These are phyloP conservation scores for Carterocephalus palaemon DNA, from an alignment of 2,888 invertebrate genomes.

Conservation along the genomic window DNA sequence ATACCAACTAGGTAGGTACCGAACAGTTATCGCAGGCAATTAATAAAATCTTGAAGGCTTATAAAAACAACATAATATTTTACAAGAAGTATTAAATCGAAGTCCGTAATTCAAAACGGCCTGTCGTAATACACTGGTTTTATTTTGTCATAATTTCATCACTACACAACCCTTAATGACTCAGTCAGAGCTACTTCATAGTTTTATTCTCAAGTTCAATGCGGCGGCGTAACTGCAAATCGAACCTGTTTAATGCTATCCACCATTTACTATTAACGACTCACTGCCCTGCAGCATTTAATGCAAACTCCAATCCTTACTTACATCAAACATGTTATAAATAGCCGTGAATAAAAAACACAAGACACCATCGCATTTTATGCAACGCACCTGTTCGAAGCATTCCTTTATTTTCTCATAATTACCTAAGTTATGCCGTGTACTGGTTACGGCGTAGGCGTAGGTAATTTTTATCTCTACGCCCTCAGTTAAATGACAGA, in stretches of 20 bases:
- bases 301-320: slow-evolving; percentile 27
- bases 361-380: slow-evolving; percentile 13
- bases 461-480: slow-evolving; percentile 22
- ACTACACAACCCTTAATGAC: slow-evolving; percentile 22
- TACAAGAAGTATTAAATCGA: background rate
- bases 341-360: slow-evolving; percentile 26
- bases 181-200: slow-evolving; percentile 7
- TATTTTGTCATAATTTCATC: slow-evolving; percentile 23
- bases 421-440: slow-evolving; percentile 18
- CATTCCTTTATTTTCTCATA: slow-evolving; percentile 24
- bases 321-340: slow-evolving; percentile 27
- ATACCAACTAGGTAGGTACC: no score
- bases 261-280: slow-evolving; percentile 33
- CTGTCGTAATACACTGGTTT: slow-evolving; percentile 1
- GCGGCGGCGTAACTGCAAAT: slow-evolving; percentile 38
- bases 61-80: no score
- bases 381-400: slow-evolving; percentile 22
- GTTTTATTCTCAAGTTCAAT: slow-evolving; percentile 34
- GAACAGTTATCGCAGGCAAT: no score
- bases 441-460: slow-evolving; percentile 10
- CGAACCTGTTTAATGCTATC: slow-evolving; percentile 45
- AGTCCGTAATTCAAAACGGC: slow-evolving; percentile 11
- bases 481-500: slow-evolving; percentile 7
- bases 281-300: slow-evolving; percentile 31
- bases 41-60: no score